A percentile compares a stretch with the other conserved stretches of the same genome.
These are phyloP conservation scores for Rhagonycha fulva DNA, from an alignment of 2,888 invertebrate genomes.

Conservation along the genomic window DNA sequence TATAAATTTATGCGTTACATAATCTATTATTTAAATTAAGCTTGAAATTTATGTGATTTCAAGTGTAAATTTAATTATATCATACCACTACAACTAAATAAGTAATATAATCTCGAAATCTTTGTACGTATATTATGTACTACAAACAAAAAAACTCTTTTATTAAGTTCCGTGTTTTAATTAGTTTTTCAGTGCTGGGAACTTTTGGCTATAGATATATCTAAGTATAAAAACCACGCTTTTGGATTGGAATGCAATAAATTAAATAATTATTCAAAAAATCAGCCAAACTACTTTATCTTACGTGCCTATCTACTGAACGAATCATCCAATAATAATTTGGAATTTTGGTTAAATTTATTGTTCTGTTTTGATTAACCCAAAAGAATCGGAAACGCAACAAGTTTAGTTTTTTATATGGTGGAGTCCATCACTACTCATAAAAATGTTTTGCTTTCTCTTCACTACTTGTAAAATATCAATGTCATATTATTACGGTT, in stretches of 20 bases:
- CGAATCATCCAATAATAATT: not conserved
- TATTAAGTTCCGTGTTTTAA: not conserved
- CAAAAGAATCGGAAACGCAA: not conserved
- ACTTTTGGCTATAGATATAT: not conserved
- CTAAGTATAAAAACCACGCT: not conserved
- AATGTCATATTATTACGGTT: not conserved
- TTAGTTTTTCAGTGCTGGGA: not conserved
- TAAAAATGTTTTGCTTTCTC: not conserved
- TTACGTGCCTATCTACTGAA: not conserved
- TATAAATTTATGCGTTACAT: not conserved
- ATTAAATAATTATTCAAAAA: not conserved
- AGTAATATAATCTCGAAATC: not conserved
- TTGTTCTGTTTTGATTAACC: not conserved
- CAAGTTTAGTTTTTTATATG: not conserved
- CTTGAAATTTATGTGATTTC: not conserved
- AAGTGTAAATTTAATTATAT: not conserved
- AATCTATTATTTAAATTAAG: not conserved
- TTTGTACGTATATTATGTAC: not conserved
- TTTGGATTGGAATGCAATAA: not conserved
- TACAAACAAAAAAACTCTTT: not conserved
- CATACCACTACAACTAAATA: not conserved
- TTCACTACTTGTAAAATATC: not conserved
- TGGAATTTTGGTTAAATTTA: not conserved
- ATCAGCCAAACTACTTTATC: not conserved
- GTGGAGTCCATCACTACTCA: not conserved